phyloP scores from a whole-genome alignment of 2,888 invertebrate genomes.

The Cephus pygmeus region DNA sequence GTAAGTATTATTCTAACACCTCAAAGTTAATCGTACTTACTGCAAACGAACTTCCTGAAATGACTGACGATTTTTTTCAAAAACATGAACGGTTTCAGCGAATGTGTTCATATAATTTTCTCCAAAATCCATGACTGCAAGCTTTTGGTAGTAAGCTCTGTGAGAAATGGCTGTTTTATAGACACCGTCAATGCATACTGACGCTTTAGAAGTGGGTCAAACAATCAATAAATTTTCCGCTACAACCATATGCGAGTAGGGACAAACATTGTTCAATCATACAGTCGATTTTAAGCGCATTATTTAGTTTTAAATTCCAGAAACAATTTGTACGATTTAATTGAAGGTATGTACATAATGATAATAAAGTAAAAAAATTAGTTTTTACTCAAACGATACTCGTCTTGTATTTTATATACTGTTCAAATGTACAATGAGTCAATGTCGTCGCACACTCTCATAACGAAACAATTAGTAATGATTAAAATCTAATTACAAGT shows the following conservation, averaged over 20 bases:
- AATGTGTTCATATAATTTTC: constrained; percentile 20
- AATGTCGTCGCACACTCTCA: constrained; percentile 10
- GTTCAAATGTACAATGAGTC: constrained; percentile 19
- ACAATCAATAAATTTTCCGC: constrained; percentile 23
- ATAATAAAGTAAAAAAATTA: background rate
- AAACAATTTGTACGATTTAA: background rate
- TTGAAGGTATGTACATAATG: background rate
- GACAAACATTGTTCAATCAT: constrained; percentile 8
- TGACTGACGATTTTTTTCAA: constrained; percentile 19
- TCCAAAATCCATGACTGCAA: constrained; percentile 9
- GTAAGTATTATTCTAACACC: background rate
- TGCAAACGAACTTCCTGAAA: constrained; percentile 3
- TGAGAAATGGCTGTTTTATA: constrained; percentile 9
- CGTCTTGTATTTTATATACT: constrained; percentile 10
- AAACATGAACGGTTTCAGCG: constrained; percentile 18
- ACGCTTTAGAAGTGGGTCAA: constrained; percentile 28
- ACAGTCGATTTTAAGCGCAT: background rate
- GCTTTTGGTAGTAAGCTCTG: constrained; percentile 11
- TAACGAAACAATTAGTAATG: background rate
- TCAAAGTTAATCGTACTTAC: background rate
- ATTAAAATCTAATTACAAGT: constrained; percentile 15
- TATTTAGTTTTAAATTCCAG: constrained; percentile 1
- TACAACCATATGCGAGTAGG: constrained; percentile 19
- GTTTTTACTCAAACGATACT: constrained; percentile 10
- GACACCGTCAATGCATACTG: constrained; percentile 10